A percentile compares a stretch with the other conserved stretches of the same genome.
phyloP scores from a whole-genome alignment of 2,888 invertebrate species.

The Taphrorychus bicolor region DNA sequence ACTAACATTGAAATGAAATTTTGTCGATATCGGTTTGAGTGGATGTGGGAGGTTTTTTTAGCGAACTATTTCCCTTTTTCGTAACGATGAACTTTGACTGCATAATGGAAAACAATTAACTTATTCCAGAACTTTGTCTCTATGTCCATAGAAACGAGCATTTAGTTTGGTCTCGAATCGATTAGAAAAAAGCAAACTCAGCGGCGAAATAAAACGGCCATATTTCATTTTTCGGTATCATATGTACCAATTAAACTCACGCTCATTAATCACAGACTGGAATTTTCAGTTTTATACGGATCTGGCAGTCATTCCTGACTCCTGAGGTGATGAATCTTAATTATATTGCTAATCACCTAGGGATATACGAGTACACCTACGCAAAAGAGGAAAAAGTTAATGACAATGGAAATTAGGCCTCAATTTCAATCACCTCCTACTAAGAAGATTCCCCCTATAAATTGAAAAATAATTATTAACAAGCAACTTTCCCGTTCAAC shows the following conservation, averaged over 20 bases:
- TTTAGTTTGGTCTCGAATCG: slow-evolving; percentile 3
- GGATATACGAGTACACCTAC: neutral
- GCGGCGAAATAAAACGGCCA: slow-evolving; percentile 29
- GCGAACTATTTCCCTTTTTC: slow-evolving; percentile 1
- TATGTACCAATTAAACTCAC: slow-evolving; percentile 47
- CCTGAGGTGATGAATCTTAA: slow-evolving; percentile 44
- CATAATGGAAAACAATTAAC: neutral
- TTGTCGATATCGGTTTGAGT: slow-evolving; percentile 18
- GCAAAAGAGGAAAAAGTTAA: neutral
- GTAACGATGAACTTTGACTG: neutral
- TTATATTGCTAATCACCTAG: slow-evolving; percentile 33
- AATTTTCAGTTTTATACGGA: slow-evolving; percentile 40
- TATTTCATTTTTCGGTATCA: slow-evolving; percentile 44
- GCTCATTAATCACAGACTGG: slow-evolving; percentile 45
- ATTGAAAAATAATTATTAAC: neutral
- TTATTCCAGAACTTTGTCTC: neutral
- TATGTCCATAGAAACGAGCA: neutral
- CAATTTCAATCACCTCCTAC: neutral
- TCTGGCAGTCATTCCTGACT: slow-evolving; percentile 22
- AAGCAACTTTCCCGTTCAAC: slow-evolving; percentile 3
- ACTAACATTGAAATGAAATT: slow-evolving; percentile 21
- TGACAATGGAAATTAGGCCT: neutral
- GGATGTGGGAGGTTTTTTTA: slow-evolving; percentile 8
- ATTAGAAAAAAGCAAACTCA: slow-evolving; percentile 12
- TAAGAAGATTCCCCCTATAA: no score